These are phyloP conservation scores for Chrysomela aeneicollis DNA, from an alignment of 2,888 invertebrate genomes.

Conservation along the genomic window DNA sequence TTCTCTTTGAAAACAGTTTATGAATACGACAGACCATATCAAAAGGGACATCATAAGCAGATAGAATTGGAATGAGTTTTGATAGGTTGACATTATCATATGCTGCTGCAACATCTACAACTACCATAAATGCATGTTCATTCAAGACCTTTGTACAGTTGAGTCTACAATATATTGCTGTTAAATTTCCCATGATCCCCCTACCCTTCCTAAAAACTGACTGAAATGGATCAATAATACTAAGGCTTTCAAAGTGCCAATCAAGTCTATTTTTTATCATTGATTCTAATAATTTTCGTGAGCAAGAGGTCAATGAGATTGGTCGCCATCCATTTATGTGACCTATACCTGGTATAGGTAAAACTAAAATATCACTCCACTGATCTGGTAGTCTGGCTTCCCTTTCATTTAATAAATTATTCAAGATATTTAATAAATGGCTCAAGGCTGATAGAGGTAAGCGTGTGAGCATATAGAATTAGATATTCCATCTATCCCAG, in stretches of 20 bases:
- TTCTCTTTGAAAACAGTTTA: background rate
- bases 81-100: constrained; percentile 5
- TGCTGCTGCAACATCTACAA: constrained; percentile 3
- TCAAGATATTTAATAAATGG: background rate
- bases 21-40: background rate
- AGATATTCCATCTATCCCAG: no score
- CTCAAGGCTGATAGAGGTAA: background rate
- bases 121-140: background rate
- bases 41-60: background rate
- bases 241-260: background rate
- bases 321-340: constrained; percentile 8
- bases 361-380: background rate
- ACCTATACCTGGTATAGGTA: background rate
- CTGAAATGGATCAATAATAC: background rate
- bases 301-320: constrained; percentile 5
- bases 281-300: constrained; percentile 5
- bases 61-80: background rate
- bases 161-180: background rate
- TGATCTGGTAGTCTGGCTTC: background rate
- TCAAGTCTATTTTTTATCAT: constrained; percentile 12
- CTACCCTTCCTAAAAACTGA: constrained; percentile 2
- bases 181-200: constrained; percentile 6
- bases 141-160: background rate
- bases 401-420: background rate
- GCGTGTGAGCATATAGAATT: no score